phyloP scores from a whole-genome alignment of 37 sponge, comb jelly and placozoan genomes.

The Haliclona indistincta region DNA sequence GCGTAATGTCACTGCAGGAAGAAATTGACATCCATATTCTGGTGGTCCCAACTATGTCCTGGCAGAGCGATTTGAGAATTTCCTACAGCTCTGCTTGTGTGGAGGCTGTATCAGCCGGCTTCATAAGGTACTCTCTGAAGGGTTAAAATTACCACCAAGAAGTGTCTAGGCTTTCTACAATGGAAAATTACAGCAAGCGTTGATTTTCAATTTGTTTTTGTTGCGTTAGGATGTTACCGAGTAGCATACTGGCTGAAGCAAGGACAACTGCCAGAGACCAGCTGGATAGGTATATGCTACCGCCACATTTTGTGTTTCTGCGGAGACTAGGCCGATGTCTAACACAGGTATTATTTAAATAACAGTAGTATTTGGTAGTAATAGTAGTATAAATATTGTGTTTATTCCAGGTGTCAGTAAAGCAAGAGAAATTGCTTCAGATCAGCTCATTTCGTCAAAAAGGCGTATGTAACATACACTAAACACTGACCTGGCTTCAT shows the following conservation, averaged over 20 bases:
- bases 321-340: slow-evolving; percentile 52
- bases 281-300: slow-evolving; percentile 35
- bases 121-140: slow-evolving; percentile 72
- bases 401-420: slow-evolving; percentile 31
- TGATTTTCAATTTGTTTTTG: too few relatives aligned
- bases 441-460: slow-evolving; percentile 31
- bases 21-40: slow-evolving; percentile 58
- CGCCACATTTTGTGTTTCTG: slow-evolving; percentile 38
- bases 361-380: too few relatives aligned
- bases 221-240: slow-evolving; percentile 35
- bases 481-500: too few relatives aligned
- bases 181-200: too few relatives aligned
- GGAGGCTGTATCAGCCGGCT: slow-evolving; percentile 58
- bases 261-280: slow-evolving; percentile 22
- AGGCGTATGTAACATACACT: too few relatives aligned
- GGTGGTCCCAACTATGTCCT: slow-evolving; percentile 27
- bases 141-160: too few relatives aligned
- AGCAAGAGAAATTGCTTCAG: slow-evolving; percentile 46
- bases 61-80: slow-evolving; percentile 48
- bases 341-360: slow-evolving; percentile 20
- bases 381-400: too few relatives aligned
- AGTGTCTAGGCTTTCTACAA: too few relatives aligned
- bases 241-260: slow-evolving; percentile 19
- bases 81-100: slow-evolving; percentile 44
- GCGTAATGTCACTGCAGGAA: slow-evolving; percentile 11